A percentile compares a stretch with the other conserved stretches of the same genome.
Conservation (phyloP, 2,888 invertebrate species). For the Coenonympha arcania region DNA sequence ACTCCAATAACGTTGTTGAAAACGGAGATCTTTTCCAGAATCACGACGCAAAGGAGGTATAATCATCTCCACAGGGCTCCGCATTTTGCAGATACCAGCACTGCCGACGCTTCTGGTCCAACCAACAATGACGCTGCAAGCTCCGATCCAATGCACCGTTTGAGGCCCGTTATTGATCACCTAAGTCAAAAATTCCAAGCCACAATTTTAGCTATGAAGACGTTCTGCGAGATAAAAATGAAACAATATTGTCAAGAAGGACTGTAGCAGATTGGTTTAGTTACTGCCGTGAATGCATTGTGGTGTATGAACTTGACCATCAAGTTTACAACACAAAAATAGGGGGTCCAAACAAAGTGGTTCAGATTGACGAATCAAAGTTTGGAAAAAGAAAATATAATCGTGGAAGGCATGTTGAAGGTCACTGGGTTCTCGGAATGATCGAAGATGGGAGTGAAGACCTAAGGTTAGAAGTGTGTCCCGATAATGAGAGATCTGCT, state of each 20-base stretch:
- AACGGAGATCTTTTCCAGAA: neutral
- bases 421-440: no score
- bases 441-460: no score
- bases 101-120: neutral
- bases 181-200: neutral
- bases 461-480: no score
- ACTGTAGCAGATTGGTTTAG: neutral
- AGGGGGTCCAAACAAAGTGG: neutral
- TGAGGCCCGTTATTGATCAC: neutral
- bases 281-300: neutral
- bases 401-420: no score
- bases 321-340: no score
- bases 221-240: neutral
- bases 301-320: neutral
- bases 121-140: neutral
- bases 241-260: neutral
- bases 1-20: neutral
- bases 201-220: neutral
- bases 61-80: neutral
- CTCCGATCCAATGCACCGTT: neutral
- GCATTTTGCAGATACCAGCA: neutral
- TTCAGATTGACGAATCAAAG: neutral
- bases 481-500: no score
- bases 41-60: neutral
- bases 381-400: neutral